These are phyloP conservation scores for Drosophila azteca DNA, from an alignment of 1,140 invertebrate species.

Conservation along the genomic window DNA sequence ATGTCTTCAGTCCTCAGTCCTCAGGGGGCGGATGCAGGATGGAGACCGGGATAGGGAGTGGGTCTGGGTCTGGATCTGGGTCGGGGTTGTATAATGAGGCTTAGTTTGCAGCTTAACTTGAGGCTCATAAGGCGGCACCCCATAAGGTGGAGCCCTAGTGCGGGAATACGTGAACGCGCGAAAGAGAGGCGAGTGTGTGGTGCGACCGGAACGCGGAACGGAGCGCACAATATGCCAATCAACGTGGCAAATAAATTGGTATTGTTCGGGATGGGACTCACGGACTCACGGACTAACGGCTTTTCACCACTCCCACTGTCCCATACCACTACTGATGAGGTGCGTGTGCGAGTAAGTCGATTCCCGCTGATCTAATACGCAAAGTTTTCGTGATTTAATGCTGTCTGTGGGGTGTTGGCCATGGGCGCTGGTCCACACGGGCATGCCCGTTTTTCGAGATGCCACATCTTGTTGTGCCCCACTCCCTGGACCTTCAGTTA, in stretches of 20 bases:
- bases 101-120: constrained; percentile 53
- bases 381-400: constrained; percentile 56
- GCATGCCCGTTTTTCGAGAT: constrained; percentile 26
- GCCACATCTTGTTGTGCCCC: constrained; percentile 4
- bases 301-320: too few species aligned
- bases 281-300: background rate
- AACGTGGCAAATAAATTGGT: constrained; percentile 58
- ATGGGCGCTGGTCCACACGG: constrained; percentile 10
- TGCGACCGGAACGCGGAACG: constrained; percentile 11
- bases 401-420: background rate
- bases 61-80: background rate
- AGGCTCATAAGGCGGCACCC: constrained; percentile 20
- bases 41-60: background rate
- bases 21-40: background rate
- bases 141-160: constrained; percentile 11
- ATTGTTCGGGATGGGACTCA: constrained; percentile 31
- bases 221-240: constrained; percentile 56
- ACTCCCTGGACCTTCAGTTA: constrained; percentile 11
- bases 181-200: constrained; percentile 26
- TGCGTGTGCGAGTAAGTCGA: constrained; percentile 8
- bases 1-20: constrained; percentile 16
- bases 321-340: background rate
- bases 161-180: constrained; percentile 34
- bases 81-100: constrained; percentile 51
- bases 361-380: constrained; percentile 41